A percentile compares a stretch with the other conserved stretches of the same genome.
Conservation (phyloP, 2,888 invertebrate genomes). For the Drosophila robusta region DNA sequence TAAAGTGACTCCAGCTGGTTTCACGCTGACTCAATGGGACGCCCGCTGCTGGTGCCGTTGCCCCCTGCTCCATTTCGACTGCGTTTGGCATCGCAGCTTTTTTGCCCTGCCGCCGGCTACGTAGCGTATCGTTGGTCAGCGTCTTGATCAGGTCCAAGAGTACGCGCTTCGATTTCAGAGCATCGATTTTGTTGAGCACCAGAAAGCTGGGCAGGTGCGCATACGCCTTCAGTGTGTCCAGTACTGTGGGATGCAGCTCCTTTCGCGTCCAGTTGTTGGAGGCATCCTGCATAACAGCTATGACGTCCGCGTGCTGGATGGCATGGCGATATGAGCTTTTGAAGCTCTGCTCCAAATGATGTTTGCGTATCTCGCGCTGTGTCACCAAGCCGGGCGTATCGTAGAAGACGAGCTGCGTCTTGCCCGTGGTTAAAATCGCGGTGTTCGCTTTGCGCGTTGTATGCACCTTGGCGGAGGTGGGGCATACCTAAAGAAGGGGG, state of each 20-base stretch:
- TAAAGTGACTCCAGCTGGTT: constrained; percentile 91
- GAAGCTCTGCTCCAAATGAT: constrained; percentile 87
- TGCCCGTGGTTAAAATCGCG: constrained; percentile 90
- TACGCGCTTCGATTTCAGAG: constrained; percentile 89
- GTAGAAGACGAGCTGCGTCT: constrained; percentile 94
- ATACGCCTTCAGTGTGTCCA: constrained; percentile 89
- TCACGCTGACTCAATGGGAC: constrained; percentile 53
- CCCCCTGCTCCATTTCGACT: not conserved
- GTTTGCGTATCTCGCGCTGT: constrained; percentile 87
- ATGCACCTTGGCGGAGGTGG: constrained; percentile 96
- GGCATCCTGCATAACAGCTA: constrained; percentile 95
- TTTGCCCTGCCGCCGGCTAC: constrained; percentile 65
- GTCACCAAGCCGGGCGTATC: constrained; percentile 97
- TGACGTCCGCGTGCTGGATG: constrained; percentile 90
- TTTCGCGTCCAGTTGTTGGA: constrained; percentile 89
- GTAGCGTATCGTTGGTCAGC: constrained; percentile 88
- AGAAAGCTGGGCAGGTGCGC: constrained; percentile 89
- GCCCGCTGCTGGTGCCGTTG: constrained; percentile 14
- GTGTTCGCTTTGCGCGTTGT: constrained; percentile 91
- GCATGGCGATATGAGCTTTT: constrained; percentile 86
- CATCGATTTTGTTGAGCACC: constrained; percentile 95
- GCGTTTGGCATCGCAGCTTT: not conserved
- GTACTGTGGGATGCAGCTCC: constrained; percentile 89
- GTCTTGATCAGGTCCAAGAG: constrained; percentile 90
- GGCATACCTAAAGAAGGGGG: constrained; percentile 89